Percentiles rank a stretch among this genome's conserved stretches.
These are phyloP conservation scores for Arctocebus calabarensis DNA, from an alignment of 2,797 vertebrate genomes.

Conservation along the genomic window DNA sequence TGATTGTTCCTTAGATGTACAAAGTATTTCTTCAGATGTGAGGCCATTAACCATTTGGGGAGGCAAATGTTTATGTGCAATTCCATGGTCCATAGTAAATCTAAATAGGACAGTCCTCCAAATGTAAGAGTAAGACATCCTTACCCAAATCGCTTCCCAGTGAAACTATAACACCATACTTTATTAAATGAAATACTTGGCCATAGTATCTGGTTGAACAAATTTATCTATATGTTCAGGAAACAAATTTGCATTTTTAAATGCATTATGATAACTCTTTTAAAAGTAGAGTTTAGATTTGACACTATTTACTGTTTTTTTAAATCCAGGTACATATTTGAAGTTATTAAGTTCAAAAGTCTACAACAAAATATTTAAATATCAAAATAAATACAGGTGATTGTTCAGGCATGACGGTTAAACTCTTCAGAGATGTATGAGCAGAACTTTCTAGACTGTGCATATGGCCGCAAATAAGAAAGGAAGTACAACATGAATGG, in stretches of 20 bases:
- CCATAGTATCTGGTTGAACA: background rate
- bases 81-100: background rate
- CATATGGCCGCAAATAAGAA: background rate
- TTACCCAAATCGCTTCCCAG: background rate
- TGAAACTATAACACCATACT: background rate
- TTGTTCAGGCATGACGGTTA: background rate
- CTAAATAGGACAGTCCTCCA: background rate
- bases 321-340: background rate
- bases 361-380: background rate
- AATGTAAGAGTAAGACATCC: background rate
- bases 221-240: background rate
- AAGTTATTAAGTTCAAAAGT: background rate
- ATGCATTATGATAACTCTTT: background rate
- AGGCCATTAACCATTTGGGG: background rate
- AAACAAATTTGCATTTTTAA: background rate
- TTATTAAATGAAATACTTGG: background rate
- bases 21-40: background rate
- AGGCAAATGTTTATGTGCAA: background rate
- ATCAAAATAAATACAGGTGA: background rate
- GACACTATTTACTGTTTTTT: background rate
- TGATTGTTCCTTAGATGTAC: background rate
- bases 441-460: background rate
- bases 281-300: background rate
- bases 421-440: background rate
- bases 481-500: background rate